Conservation (phyloP, 2,113 vertebrate genomes). For the Pseudopipra pipra region DNA sequence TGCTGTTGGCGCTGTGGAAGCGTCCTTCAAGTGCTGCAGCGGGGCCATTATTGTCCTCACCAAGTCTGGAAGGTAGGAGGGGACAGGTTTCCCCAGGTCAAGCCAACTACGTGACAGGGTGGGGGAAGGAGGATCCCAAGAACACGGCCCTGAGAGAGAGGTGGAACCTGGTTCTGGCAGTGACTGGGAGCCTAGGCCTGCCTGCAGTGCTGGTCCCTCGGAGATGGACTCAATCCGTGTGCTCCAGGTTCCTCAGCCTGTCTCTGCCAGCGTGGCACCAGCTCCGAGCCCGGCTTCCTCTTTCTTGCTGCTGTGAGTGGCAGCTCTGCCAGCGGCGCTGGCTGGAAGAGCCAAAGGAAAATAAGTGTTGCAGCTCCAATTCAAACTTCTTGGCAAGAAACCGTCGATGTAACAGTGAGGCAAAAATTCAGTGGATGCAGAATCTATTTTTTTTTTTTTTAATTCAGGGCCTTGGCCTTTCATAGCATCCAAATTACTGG, state of each 20-base stretch:
- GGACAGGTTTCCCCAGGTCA: background rate
- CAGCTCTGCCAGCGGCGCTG: background rate
- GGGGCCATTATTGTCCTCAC: slow-evolving; percentile 97
- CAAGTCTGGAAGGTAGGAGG: slow-evolving; percentile 95
- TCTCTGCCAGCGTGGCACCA: background rate
- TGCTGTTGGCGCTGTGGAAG: slow-evolving; percentile 93
- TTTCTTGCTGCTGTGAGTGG: background rate
- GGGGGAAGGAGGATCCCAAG: background rate
- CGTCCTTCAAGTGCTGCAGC: slow-evolving; percentile 98
- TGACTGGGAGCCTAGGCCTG: background rate
- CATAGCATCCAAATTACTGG: background rate
- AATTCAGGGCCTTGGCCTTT: background rate
- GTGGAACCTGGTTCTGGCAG: background rate
- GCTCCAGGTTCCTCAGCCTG: background rate
- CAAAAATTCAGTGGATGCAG: background rate
- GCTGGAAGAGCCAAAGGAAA: slow-evolving; percentile 16
- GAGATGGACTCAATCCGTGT: background rate
- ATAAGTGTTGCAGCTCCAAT: background rate
- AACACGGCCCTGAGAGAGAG: background rate
- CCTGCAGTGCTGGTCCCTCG: background rate
- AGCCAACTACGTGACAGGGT: background rate
- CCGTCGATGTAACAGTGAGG: background rate
- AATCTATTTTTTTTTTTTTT: background rate
- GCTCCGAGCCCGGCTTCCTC: background rate
- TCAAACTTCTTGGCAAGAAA: background rate